These are phyloP conservation scores for Drosophila rhopaloa DNA, from an alignment of 1,140 invertebrate genomes.

Conservation along the genomic window DNA sequence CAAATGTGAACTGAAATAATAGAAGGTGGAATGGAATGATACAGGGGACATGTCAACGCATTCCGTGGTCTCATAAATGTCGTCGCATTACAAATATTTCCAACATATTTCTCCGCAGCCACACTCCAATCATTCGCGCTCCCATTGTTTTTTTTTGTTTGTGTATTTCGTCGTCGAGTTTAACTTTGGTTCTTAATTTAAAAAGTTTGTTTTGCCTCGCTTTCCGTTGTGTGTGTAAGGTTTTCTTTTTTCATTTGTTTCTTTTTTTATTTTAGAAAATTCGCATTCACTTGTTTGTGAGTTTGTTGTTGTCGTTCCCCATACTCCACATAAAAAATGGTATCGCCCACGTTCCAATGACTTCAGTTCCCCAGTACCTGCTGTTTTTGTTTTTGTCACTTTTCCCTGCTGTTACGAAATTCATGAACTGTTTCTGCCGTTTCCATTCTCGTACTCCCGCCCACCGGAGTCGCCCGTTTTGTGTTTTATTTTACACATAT, in stretches of 20 bases:
- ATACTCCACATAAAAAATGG: conserved; percentile 28
- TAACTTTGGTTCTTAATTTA: conserved; percentile 82
- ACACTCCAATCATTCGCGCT: conserved; percentile 26
- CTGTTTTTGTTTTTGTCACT: conserved; percentile 75
- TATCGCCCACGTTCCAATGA: conserved; percentile 29
- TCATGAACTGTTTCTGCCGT: conserved; percentile 76
- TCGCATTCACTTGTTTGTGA: conserved; percentile 69
- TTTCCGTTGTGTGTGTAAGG: conserved; percentile 14
- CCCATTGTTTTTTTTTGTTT: conserved; percentile 17
- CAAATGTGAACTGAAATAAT: conserved; percentile 12
- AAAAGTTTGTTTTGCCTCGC: conserved; percentile 65
- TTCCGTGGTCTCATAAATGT: conserved; percentile 55
- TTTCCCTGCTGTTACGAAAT: conserved; percentile 74
- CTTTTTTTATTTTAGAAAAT: conserved; percentile 58
- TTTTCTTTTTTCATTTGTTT: conserved; percentile 40
- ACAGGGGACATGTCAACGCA: conserved; percentile 38
- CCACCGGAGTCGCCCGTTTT: conserved; percentile 32
- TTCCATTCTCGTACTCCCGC: conserved; percentile 17
- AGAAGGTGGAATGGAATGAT: conserved; percentile 31
- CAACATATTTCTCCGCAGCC: conserved; percentile 24
- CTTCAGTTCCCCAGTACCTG: conserved; percentile 43
- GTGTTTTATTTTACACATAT: conserved; percentile 81
- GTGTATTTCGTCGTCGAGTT: conserved; percentile 62
- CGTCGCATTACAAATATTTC: conserved; percentile 45
- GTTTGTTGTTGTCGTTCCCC: conserved; percentile 26